A percentile compares a stretch with the other conserved stretches of the same genome.
These are phyloP conservation scores for Lophura nycthemera DNA, from an alignment of 2,113 vertebrate species.

Conservation along the genomic window DNA sequence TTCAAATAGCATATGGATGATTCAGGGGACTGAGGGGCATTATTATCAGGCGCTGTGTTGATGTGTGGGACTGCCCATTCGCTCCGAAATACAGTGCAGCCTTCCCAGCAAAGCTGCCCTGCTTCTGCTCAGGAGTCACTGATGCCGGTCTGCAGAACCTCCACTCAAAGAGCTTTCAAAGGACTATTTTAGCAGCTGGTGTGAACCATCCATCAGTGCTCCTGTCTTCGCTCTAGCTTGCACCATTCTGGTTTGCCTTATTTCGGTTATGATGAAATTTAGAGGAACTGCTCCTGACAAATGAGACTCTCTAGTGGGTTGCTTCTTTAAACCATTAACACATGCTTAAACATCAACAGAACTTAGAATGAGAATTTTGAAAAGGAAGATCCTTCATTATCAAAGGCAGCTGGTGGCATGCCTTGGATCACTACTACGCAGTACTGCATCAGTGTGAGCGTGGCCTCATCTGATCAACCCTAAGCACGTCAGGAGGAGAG, in stretches of 20 bases:
- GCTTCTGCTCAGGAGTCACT: conserved; percentile 6
- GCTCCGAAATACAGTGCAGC: not conserved
- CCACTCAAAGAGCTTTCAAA: conserved; percentile 23
- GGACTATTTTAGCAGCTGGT: not conserved
- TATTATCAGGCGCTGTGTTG: not conserved
- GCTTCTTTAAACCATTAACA: conserved; percentile 65
- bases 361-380: not conserved
- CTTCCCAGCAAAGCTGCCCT: not conserved
- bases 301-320: conserved; percentile 53
- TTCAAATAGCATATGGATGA: not conserved
- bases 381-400: not conserved
- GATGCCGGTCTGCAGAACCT: not conserved
- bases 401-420: conserved; percentile 40
- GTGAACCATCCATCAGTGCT: conserved; percentile 46
- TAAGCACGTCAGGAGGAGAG: not conserved
- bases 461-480: not conserved
- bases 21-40: not conserved
- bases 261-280: conserved; percentile 51
- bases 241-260: conserved; percentile 27
- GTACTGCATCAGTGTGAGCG: not conserved
- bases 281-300: conserved; percentile 61
- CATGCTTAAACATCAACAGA: conserved; percentile 51
- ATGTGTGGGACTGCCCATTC: not conserved
- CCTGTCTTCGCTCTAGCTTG: conserved; percentile 35
- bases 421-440: not conserved